Evolutionary conservation across 2,113 vertebrate genomes (phyloP).

Genomic region (Aphelocoma coerulescens): DNA sequence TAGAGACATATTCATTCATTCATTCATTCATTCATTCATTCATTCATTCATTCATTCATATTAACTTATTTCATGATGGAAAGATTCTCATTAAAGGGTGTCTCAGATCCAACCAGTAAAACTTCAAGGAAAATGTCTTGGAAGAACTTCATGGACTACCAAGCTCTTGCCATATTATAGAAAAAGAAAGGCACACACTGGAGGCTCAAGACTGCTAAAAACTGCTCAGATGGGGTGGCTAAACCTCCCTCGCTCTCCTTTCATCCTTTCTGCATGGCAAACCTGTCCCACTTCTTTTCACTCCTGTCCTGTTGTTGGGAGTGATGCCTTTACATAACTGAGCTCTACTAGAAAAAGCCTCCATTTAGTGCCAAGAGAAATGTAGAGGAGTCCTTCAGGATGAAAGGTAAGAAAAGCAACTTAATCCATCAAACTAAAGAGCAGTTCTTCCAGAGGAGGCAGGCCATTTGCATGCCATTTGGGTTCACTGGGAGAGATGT

Average conservation of each 20-base stretch:
- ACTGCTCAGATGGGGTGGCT: not conserved
- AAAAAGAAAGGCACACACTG: not conserved
- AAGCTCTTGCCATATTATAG: not conserved
- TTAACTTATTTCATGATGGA: not conserved
- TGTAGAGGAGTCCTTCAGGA: not conserved
- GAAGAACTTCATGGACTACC: not conserved
- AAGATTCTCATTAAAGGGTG: not conserved
- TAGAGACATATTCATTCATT: not conserved
- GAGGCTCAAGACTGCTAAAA: not conserved
- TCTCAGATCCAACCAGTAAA: not conserved
- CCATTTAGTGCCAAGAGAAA: not conserved
- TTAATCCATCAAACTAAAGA: slow-evolving; percentile 37
- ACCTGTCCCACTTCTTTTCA: not conserved
- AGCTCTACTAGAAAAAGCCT: not conserved
- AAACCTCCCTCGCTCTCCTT: not conserved
- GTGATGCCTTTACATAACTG: not conserved
- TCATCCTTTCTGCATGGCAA: not conserved
- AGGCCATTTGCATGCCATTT: not conserved
- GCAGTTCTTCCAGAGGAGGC: slow-evolving; percentile 8
- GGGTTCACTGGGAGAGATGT: not conserved
- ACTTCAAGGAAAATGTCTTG: not conserved
- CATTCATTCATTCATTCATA: not conserved
- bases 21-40: not conserved
- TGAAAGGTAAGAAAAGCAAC: slow-evolving; percentile 51
- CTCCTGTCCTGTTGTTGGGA: not conserved